Conservation (phyloP, 2,113 vertebrate genomes). For the Malaclemys terrapin region DNA sequence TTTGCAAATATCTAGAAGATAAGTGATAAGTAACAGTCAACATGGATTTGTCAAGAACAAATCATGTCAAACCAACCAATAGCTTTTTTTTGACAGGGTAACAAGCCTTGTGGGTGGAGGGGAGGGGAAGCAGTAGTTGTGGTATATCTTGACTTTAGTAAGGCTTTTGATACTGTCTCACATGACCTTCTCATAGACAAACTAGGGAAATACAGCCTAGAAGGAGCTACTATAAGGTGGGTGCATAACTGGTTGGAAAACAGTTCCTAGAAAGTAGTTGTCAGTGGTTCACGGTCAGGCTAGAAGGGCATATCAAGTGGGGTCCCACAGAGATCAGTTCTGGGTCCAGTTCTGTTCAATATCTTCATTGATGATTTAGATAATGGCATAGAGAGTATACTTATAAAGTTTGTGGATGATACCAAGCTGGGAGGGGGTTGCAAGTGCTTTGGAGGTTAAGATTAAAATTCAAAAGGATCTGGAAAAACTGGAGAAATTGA, state of each 20-base stretch:
- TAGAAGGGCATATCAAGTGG: no score
- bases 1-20: not conserved
- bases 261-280: not conserved
- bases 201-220: not conserved
- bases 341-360: not conserved
- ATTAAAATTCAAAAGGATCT: no score
- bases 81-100: not conserved
- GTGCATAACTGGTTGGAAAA: not conserved
- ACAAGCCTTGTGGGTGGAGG: not conserved
- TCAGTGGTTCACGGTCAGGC: no score
- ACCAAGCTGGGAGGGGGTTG: no score
- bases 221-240: not conserved
- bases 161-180: no score
- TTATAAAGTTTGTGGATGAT: no score
- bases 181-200: no score
- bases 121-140: not conserved
- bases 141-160: not conserved
- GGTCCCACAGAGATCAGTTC: not conserved
- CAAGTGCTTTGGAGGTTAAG: no score
- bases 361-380: not conserved
- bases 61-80: not conserved
- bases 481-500: no score
- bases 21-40: not conserved
- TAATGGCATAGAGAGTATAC: not conserved
- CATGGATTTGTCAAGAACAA: not conserved